These are phyloP conservation scores for Pithys albifrons DNA, from an alignment of 2,113 vertebrate species.

Conservation along the genomic window DNA sequence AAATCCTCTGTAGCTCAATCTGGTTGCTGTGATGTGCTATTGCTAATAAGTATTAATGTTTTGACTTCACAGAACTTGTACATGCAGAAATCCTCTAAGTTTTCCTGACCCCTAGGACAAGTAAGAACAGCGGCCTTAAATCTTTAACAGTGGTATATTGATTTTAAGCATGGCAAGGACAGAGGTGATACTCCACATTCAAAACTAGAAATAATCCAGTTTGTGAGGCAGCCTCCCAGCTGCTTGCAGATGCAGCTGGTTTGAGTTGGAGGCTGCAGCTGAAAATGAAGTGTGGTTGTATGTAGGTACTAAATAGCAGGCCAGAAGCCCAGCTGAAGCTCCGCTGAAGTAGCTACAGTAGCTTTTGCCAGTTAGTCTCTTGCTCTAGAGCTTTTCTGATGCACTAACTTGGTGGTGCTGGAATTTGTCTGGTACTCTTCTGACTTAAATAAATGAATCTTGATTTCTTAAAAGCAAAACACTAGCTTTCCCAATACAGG, in stretches of 20 bases:
- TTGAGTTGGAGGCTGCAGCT: background rate
- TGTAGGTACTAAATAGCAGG: background rate
- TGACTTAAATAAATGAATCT: background rate
- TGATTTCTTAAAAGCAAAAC: background rate
- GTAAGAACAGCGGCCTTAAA: background rate
- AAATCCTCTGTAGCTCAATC: background rate
- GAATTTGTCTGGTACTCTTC: background rate
- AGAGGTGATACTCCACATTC: background rate
- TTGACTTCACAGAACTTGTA: background rate
- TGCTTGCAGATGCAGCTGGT: background rate
- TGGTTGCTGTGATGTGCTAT: background rate
- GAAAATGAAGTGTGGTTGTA: constrained; percentile 40
- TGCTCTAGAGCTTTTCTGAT: background rate
- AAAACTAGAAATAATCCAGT: background rate
- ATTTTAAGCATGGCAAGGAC: background rate
- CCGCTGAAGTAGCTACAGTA: background rate
- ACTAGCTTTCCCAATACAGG: background rate
- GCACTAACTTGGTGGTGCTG: background rate
- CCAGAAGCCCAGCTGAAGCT: background rate
- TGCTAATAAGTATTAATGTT: background rate
- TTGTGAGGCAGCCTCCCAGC: background rate
- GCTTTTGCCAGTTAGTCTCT: background rate
- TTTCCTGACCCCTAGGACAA: background rate
- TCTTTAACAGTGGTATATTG: background rate
- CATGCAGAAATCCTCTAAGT: background rate